Base-by-base conservation (phyloP, 2,797 vertebrate genomes). In the Melanotaenia trifasciata region DNA sequence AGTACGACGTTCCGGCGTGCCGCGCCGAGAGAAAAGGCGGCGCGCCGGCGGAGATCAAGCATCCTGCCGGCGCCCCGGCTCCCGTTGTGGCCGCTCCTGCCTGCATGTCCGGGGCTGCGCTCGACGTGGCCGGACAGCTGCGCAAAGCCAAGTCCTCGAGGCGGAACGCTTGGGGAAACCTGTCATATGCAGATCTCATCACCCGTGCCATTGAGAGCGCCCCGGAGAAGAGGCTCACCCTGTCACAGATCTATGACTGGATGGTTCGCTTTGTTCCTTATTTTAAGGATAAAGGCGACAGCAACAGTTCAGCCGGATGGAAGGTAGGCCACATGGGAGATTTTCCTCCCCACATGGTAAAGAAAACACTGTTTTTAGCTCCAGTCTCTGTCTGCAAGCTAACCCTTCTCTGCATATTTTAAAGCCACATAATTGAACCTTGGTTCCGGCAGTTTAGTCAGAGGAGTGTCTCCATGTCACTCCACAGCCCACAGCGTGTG, bases 191-290 rank as follows among this genome's bases (percentile, higher is more conserved):
- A 50, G 97, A 99, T 90, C 94, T 98, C 64, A 99, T 99, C 92
- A 99, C 97, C 79, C 94, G 94, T 32, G 97, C 97, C 90, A 98
- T 99, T 80, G 95, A 98, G 93, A 98, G 96, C 94, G 92, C 96
- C 20, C 96, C 96, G 35, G 97, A 99, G 79, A 97, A 98, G 91
- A 94, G 97, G 74, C 96, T 99, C 82, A 99, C 97, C 18, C 92
- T 99, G 78, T 97, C 97, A 64, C 97, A 99, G 83, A 98, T 99
- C 81, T 99, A 99, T 79, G 97, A 98, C 93, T 98, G 97, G 97
- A 99, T 98, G 97, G 97, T 98, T 84, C 97, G 97, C 28, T 30
- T 30, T 30, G 28, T 30, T 30, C 28, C 28, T 5, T 30, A 30
- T 30, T 30, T 30, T 30, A 30, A 30, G 28, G 28, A 30, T 30